phyloP scores from a whole-genome alignment of 2,113 vertebrate genomes.

The Entomyzon cyanotis region DNA sequence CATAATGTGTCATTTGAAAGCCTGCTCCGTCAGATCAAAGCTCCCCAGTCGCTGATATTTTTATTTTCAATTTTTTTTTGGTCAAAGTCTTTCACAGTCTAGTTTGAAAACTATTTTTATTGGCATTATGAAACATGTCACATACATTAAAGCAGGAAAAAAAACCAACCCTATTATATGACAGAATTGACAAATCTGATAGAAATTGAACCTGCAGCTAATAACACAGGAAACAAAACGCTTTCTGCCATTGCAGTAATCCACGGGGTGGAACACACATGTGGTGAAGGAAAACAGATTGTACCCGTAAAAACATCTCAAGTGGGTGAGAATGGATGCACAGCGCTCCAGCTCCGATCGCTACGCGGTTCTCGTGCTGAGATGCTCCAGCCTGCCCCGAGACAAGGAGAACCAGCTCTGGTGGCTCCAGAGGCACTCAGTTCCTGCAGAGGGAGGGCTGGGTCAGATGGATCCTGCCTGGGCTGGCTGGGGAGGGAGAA shows the following conservation, averaged over 20 bases:
- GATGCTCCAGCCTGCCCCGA: not conserved
- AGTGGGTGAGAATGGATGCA: not conserved
- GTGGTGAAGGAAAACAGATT: constrained; percentile 36
- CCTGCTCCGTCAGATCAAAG: not conserved
- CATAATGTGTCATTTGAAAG: not conserved
- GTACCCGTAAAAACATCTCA: not conserved
- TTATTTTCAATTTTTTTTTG: not conserved
- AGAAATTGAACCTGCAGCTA: constrained; percentile 50
- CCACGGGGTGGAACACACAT: not conserved
- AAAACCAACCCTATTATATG: not conserved
- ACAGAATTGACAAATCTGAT: constrained; percentile 29
- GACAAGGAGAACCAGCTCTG: not conserved
- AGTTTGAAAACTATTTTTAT: constrained; percentile 35
- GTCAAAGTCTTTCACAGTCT: not conserved
- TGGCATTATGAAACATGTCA: constrained; percentile 10
- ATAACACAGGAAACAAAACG: constrained; percentile 2
- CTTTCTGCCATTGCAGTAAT: not conserved
- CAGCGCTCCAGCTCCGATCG: not conserved
- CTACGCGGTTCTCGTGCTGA: not conserved
- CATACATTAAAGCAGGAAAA: constrained; percentile 8
- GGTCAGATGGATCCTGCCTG: not conserved
- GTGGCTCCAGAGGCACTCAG: not conserved
- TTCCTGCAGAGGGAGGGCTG: not conserved
- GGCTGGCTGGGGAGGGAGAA: not conserved
- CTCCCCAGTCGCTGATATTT: not conserved